phyloP scores from a whole-genome alignment of 2,113 vertebrate species.

The Sander vitreus region DNA sequence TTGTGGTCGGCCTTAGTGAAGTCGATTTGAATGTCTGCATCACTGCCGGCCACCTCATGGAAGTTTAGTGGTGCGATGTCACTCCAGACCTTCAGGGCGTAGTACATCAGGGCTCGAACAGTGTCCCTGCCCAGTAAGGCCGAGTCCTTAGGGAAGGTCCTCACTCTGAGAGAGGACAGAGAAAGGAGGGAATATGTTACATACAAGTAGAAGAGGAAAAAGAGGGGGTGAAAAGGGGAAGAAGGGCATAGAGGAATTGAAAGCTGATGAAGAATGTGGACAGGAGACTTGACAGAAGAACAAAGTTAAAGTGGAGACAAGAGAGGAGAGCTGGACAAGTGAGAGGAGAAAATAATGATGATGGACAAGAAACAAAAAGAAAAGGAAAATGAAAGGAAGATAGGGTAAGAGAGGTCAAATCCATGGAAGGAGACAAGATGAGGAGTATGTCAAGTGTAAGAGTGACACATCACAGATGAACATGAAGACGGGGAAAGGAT shows the following conservation, averaged over 20 bases:
- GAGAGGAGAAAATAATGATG: constrained; percentile 3
- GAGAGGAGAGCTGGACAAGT: background rate
- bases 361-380: constrained; percentile 14
- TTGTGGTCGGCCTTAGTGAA: constrained; percentile 95
- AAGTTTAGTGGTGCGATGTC: constrained; percentile 96
- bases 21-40: constrained; percentile 96
- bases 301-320: constrained; percentile 17
- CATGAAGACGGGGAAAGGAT: background rate
- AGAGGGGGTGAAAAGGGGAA: background rate
- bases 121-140: constrained; percentile 91
- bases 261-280: constrained; percentile 17
- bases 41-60: constrained; percentile 94
- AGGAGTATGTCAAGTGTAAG: background rate
- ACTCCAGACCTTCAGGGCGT: constrained; percentile 97
- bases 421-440: background rate
- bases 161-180: constrained; percentile 84
- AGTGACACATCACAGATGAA: constrained; percentile 15
- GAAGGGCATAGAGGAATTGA: background rate
- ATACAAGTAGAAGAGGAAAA: background rate
- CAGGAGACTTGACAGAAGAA: constrained; percentile 15
- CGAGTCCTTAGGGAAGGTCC: constrained; percentile 92
- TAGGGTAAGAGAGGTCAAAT: constrained; percentile 9
- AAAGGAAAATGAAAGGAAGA: constrained; percentile 3
- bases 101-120: constrained; percentile 95
- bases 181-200: background rate